Conservation (phyloP, 2,113 vertebrate species). For the Muntiacus reevesi region DNA sequence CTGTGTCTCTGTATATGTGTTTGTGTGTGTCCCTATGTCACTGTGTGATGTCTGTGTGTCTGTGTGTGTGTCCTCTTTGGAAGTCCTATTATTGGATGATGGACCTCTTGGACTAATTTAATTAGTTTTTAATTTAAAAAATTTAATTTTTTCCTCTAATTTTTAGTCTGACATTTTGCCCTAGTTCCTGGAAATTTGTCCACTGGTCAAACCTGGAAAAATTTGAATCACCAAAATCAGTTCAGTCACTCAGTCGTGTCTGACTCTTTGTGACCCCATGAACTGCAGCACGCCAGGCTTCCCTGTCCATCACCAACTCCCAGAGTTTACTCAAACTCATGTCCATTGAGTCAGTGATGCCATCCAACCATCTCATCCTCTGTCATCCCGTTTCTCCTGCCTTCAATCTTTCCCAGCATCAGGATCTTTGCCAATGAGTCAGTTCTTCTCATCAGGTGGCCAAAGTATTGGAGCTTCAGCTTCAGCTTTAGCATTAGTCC, state of each 20-base stretch:
- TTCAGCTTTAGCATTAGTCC: background rate
- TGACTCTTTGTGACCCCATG: background rate
- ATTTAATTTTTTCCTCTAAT: background rate
- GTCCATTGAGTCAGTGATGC: background rate
- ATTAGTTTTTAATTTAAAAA: background rate
- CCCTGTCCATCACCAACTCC: background rate
- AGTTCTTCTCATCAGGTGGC: background rate
- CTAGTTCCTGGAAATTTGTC: background rate
- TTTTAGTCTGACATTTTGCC: background rate
- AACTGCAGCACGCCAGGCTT: background rate
- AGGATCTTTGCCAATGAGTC: background rate
- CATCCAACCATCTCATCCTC: background rate
- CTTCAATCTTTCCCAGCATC: background rate
- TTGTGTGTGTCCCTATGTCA: background rate
- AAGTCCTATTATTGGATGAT: background rate
- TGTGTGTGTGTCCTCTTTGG: background rate
- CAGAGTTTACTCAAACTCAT: background rate
- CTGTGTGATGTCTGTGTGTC: background rate
- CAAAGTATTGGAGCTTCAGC: background rate
- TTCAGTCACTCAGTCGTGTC: background rate
- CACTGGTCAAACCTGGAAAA: background rate
- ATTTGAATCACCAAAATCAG: slow-evolving; percentile 10
- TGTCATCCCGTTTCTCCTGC: background rate
- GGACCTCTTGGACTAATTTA: background rate
- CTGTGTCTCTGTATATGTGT: background rate